Conservation (phyloP, 2,113 vertebrate species). For the Ornithorhynchus anatinus region DNA sequence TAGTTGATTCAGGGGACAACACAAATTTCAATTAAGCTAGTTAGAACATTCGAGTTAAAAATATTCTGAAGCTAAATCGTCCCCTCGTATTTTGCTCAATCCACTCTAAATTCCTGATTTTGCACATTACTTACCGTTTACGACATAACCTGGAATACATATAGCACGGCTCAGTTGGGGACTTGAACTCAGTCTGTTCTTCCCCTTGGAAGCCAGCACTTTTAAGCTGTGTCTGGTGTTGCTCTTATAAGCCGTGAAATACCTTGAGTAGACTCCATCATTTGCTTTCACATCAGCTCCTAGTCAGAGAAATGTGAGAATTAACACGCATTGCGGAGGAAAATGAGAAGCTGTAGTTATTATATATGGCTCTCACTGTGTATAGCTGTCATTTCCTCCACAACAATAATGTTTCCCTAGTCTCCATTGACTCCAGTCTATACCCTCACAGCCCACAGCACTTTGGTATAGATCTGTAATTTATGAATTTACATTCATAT, state of each 20-base stretch:
- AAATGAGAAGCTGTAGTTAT: background rate
- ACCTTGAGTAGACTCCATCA: conserved; percentile 73
- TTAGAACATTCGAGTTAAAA: conserved; percentile 5
- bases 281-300: conserved; percentile 63
- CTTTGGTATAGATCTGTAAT: too few species aligned
- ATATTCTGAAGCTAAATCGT: background rate
- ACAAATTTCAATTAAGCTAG: too few species aligned
- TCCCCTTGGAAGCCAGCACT: conserved; percentile 51
- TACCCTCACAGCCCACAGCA: too few species aligned
- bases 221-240: conserved; percentile 67
- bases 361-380: too few species aligned
- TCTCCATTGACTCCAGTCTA: too few species aligned
- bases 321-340: background rate
- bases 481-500: too few species aligned
- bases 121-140: conserved; percentile 52
- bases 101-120: background rate
- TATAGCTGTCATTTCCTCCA: too few species aligned
- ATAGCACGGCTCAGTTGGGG: background rate
- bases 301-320: conserved; percentile 33
- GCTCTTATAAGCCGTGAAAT: conserved; percentile 52
- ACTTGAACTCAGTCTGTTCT: background rate
- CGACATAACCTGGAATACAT: conserved; percentile 64
- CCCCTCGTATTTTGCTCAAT: background rate
- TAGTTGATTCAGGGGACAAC: too few species aligned
- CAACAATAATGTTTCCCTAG: too few species aligned